phyloP scores from a whole-genome alignment of 2,888 invertebrate species.

The Mystacides longicornis region DNA sequence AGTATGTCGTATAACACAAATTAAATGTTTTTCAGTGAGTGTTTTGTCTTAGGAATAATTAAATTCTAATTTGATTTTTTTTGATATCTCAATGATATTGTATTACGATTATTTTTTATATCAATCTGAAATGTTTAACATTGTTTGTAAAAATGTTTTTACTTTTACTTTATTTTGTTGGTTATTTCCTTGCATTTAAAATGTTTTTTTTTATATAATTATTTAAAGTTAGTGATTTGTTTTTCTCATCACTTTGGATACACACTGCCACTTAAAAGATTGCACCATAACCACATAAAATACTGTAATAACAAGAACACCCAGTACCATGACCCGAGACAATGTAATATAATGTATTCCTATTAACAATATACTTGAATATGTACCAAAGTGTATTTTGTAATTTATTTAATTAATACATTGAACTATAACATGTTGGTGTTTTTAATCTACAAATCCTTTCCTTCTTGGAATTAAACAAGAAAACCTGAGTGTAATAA shows the following conservation, averaged over 20 bases:
- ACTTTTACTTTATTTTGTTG: background rate
- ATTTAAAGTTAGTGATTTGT: conserved; percentile 3
- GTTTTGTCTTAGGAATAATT: conserved; percentile 25
- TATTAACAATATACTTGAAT: conserved; percentile 26
- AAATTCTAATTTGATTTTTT: conserved; percentile 20
- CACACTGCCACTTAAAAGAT: background rate
- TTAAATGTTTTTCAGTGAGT: conserved; percentile 26
- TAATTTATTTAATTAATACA: conserved; percentile 46
- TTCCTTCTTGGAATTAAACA: too few relatives aligned
- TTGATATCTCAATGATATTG: conserved; percentile 2
- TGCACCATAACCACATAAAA: background rate
- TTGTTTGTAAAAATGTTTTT: conserved; percentile 1
- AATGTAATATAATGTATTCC: conserved; percentile 5
- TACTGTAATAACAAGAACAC: background rate
- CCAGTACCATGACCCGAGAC: background rate
- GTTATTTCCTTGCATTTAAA: conserved; percentile 7
- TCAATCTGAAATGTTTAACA: too few relatives aligned
- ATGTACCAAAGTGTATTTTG: conserved; percentile 49
- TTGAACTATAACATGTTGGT: conserved; percentile 43
- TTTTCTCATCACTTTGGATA: conserved; percentile 14
- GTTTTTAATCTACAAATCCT: too few relatives aligned
- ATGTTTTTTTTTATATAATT: conserved; percentile 4
- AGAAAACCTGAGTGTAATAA: too few relatives aligned
- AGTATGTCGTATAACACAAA: conserved; percentile 25
- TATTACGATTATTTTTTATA: background rate